A percentile compares a stretch with the other conserved stretches of the same genome.
phyloP scores from a whole-genome alignment of 2,888 invertebrate genomes.

The Brenthis ino region DNA sequence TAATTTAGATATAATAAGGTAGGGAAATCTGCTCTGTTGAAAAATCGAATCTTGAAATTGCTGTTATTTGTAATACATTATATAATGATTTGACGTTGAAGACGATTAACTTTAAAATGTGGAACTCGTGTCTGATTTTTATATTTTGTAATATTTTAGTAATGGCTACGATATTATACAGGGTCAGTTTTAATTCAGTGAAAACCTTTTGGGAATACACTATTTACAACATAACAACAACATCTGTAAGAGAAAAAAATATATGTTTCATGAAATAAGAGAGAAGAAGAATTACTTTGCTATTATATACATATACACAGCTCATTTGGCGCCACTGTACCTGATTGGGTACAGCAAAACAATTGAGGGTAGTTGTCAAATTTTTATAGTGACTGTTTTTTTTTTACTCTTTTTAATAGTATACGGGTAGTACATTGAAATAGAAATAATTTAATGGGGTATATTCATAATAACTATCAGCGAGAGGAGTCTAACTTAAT shows the following conservation, averaged over 20 bases:
- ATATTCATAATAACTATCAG: background rate
- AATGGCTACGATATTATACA: too few species aligned
- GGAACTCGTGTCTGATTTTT: background rate
- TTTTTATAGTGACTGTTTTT: background rate
- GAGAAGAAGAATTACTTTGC: too few species aligned
- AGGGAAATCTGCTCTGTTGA: conserved; percentile 16
- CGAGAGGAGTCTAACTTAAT: too few species aligned
- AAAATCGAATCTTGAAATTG: conserved; percentile 5
- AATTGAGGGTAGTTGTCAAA: background rate
- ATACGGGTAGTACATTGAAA: background rate
- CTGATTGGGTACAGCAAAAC: background rate
- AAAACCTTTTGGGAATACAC: too few species aligned
- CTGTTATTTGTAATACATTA: conserved; percentile 2
- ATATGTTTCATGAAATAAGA: too few species aligned
- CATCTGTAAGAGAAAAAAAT: too few species aligned
- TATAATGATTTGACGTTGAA: conserved; percentile 1
- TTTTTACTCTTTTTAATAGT: background rate
- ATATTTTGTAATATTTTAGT: background rate
- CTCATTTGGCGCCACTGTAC: background rate
- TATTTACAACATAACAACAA: too few species aligned
- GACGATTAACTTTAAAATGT: background rate
- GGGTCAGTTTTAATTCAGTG: too few species aligned
- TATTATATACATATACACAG: too few species aligned
- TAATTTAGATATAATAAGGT: conserved; percentile 24
- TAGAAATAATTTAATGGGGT: background rate